Conservation (phyloP, 1,140 invertebrate species). For the Drosophila serrata region DNA sequence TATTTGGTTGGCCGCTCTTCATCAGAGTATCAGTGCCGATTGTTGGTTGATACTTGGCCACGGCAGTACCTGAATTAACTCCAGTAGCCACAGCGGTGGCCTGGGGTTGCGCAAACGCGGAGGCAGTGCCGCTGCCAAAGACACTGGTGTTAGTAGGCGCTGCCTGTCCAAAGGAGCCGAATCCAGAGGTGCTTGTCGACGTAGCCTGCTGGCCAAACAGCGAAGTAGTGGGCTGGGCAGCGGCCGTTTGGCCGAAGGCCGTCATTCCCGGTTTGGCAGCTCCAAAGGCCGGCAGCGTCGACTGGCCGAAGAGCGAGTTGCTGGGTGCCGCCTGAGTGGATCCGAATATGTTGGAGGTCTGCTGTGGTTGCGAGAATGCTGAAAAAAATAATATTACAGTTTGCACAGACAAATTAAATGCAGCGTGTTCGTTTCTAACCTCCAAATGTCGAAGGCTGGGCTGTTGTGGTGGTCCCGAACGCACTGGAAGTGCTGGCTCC, state of each 20-base stretch:
- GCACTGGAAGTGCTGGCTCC: slow-evolving; percentile 81
- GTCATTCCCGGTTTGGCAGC: slow-evolving; percentile 88
- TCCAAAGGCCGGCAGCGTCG: slow-evolving; percentile 87
- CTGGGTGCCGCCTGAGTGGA: slow-evolving; percentile 56
- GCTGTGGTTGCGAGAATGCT: slow-evolving; percentile 78
- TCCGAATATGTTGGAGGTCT: slow-evolving; percentile 75
- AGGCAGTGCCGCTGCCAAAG: slow-evolving; percentile 87
- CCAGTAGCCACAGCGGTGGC: slow-evolving; percentile 71
- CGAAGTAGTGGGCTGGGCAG: slow-evolving; percentile 85
- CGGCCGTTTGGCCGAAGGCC: slow-evolving; percentile 86
- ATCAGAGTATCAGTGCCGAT: slow-evolving; percentile 96
- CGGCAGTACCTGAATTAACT: slow-evolving; percentile 89
- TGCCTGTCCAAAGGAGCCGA: slow-evolving; percentile 88
- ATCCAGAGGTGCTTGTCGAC: slow-evolving; percentile 84
- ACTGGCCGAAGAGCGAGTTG: slow-evolving; percentile 86
- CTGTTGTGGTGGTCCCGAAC: slow-evolving; percentile 86
- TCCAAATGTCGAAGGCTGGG: slow-evolving; percentile 85
- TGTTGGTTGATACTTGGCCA: slow-evolving; percentile 94
- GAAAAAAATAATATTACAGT: background rate
- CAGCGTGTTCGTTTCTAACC: slow-evolving; percentile 66
- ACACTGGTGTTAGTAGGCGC: slow-evolving; percentile 86
- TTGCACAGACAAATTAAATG: background rate
- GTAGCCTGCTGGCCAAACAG: slow-evolving; percentile 87
- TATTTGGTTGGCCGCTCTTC: slow-evolving; percentile 93
- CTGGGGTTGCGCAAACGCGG: slow-evolving; percentile 81